Evolutionary conservation across 92 coral and sea anemone species (phyloP).

Genomic region (Phenganax subtilis): DNA sequence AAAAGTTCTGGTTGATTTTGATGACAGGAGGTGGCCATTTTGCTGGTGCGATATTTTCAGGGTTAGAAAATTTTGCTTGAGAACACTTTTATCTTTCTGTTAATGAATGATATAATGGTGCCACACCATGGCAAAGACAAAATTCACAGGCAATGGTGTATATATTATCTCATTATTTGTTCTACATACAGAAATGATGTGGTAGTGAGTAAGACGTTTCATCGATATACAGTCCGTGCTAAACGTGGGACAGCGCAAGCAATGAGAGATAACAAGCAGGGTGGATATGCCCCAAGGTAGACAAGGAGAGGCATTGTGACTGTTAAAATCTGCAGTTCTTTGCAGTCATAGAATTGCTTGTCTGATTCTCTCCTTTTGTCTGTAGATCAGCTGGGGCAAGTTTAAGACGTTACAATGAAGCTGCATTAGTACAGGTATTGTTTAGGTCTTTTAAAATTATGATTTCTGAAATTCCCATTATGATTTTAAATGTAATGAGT

Average conservation of each 20-base stretch:
- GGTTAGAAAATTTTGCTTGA: slow-evolving; percentile 25
- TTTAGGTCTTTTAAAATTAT: too few relatives aligned
- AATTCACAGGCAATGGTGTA: too few relatives aligned
- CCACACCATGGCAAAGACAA: too few relatives aligned
- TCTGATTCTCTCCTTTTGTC: background rate
- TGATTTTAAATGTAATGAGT: background rate
- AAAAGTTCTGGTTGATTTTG: slow-evolving; percentile 66
- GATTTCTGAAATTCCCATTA: background rate
- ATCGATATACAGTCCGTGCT: slow-evolving; percentile 94
- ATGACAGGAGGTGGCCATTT: slow-evolving; percentile 99
- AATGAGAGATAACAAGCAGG: slow-evolving; percentile 79
- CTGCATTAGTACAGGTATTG: slow-evolving; percentile 76
- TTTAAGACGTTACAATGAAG: slow-evolving; percentile 83
- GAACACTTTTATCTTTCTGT: background rate
- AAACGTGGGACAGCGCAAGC: slow-evolving; percentile 95
- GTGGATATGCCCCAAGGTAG: slow-evolving; percentile 84
- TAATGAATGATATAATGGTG: background rate
- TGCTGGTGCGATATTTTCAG: slow-evolving; percentile 91
- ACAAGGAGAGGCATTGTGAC: too few relatives aligned
- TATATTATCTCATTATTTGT: background rate
- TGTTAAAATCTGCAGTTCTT: too few relatives aligned
- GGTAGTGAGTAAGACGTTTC: slow-evolving; percentile 85
- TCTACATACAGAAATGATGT: slow-evolving; percentile 36
- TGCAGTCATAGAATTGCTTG: background rate
- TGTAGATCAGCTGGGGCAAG: slow-evolving; percentile 94